Evolutionary conservation across 2,797 vertebrate species (phyloP).

Genomic region (Gallinago solitaria): DNA sequence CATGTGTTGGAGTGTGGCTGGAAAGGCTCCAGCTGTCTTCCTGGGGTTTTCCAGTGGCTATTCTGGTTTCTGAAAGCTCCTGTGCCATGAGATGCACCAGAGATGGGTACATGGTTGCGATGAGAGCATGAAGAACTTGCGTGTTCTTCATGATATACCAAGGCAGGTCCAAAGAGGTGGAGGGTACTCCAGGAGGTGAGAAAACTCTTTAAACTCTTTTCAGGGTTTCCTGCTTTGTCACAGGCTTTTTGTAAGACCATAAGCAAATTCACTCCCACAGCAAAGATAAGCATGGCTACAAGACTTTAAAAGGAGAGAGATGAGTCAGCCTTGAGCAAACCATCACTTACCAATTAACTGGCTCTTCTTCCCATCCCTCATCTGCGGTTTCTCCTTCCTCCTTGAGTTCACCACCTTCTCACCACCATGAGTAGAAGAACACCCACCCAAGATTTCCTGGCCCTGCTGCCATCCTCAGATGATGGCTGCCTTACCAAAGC

Average conservation of each 20-base stretch:
- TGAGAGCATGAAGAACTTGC: neutral
- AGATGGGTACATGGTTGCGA: fast-evolving
- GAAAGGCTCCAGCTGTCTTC: neutral
- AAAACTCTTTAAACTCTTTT: neutral
- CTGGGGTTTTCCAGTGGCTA: neutral
- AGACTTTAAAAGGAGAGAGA: neutral
- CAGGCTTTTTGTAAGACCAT: neutral
- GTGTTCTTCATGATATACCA: neutral
- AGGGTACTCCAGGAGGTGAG: neutral
- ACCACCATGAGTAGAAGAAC: neutral
- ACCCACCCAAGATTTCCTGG: neutral
- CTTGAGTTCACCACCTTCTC: neutral
- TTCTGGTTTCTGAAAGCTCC: neutral
- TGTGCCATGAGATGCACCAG: neutral
- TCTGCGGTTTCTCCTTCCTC: neutral
- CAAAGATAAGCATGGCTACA: neutral
- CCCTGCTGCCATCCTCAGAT: neutral
- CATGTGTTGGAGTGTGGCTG: neutral
- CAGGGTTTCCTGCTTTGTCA: neutral
- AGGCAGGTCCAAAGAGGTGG: neutral
- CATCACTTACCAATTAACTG: neutral
- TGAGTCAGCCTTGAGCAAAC: neutral
- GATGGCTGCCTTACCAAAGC: neutral
- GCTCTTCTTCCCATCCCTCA: neutral
- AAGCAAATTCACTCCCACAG: neutral